These are phyloP conservation scores for Bhutanitis thaidina DNA, from an alignment of 2,888 invertebrate species.

Conservation along the genomic window DNA sequence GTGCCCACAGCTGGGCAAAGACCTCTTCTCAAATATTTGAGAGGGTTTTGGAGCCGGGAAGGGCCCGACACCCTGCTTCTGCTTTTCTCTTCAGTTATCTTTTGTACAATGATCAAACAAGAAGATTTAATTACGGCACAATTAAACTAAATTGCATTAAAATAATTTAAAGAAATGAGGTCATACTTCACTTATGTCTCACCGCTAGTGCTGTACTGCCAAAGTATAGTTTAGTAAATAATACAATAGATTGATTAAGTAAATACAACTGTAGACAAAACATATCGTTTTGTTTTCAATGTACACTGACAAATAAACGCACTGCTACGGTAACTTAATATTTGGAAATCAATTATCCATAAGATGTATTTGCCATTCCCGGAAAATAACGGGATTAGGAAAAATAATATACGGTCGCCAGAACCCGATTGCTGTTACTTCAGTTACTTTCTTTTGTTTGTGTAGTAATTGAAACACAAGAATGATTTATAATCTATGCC, in stretches of 20 bases:
- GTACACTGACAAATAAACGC: constrained; percentile 44
- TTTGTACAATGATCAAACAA: too few species aligned
- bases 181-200: too few species aligned
- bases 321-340: constrained; percentile 57
- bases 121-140: too few species aligned
- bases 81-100: too few species aligned
- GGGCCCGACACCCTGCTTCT: too few species aligned
- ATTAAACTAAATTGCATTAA: too few species aligned
- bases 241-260: constrained; percentile 5
- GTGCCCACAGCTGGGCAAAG: too few species aligned
- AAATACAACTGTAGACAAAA: constrained; percentile 36
- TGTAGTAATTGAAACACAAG: background rate
- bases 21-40: too few species aligned
- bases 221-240: background rate
- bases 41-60: too few species aligned
- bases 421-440: constrained; percentile 28
- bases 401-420: constrained; percentile 41
- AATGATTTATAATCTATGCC: background rate
- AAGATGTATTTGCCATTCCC: constrained; percentile 52
- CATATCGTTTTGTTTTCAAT: constrained; percentile 46
- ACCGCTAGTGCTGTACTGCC: too few species aligned
- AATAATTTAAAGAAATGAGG: too few species aligned
- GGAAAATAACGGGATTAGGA: constrained; percentile 57
- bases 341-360: constrained; percentile 71
- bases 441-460: background rate